These are phyloP conservation scores for Rattus rattus DNA, from an alignment of 2,113 vertebrate genomes.

Conservation along the genomic window DNA sequence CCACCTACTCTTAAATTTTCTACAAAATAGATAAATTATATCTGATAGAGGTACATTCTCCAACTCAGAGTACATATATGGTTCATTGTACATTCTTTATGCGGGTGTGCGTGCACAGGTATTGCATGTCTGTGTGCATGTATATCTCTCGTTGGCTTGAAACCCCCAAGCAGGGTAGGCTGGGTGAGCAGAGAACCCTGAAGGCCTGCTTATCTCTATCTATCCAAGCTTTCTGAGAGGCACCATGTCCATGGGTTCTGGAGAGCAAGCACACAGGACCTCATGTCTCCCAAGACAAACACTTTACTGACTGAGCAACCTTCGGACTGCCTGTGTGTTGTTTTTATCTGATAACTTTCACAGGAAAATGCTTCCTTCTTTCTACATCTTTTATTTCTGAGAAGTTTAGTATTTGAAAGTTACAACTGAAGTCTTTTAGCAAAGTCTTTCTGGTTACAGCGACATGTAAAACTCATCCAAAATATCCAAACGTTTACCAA, in stretches of 20 bases:
- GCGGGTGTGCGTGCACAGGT: not conserved
- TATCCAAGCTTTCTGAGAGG: not conserved
- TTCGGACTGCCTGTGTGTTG: not conserved
- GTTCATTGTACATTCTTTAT: not conserved
- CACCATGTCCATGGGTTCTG: no score
- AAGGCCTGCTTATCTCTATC: no score
- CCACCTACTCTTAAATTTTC: slow-evolving; percentile 7
- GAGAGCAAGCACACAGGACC: no score
- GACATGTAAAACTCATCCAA: not conserved
- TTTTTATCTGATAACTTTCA: slow-evolving; percentile 21
- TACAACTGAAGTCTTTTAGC: slow-evolving; percentile 22
- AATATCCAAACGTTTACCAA: slow-evolving; percentile 30
- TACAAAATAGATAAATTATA: slow-evolving; percentile 52
- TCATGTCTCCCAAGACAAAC: not conserved
- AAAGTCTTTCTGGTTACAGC: not conserved
- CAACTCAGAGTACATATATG: not conserved
- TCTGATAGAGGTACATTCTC: slow-evolving; percentile 42
- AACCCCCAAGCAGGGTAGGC: not conserved
- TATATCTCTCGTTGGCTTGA: not conserved
- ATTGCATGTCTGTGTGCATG: no score
- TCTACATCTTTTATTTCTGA: slow-evolving; percentile 10
- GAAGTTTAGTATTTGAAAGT: slow-evolving; percentile 19
- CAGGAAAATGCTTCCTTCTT: not conserved
- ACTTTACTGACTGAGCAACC: not conserved
- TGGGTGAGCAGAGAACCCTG: no score